Evolutionary conservation across 2,797 vertebrate species (phyloP), one percentile per base, ranked within the genome.

Genomic region (Sebastes taczanowskii): DNA sequence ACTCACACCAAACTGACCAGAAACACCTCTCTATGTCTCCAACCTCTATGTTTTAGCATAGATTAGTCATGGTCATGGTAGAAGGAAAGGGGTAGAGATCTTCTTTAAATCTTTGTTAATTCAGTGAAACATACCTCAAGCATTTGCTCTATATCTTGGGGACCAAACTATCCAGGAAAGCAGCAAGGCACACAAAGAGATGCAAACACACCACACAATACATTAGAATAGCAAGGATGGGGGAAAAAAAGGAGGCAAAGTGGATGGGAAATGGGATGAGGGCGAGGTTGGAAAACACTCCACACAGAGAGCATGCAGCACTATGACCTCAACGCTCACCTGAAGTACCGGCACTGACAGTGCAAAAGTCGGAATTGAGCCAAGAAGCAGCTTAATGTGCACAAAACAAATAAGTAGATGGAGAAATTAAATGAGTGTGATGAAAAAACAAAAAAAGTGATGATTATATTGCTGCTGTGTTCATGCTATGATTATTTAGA

Each of bases 361-460:
- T 83, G 96, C 95, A 96, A 97, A 97, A 93, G 94, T 95, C 93
- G 96, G 94, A 92, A 97, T 95, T 95, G 92, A 94, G 94, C 95
- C 95, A 90, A 96, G 90, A 94, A 89, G 90, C 87, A 92, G 94
- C 95, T 96, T 95, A 77, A 93, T 84, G 85, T 88, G 86, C 78
- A 89, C 76, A 81, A 82, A 86, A 92, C 87, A 74, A 88, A 92
- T 56, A 89, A 83, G 86, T 77, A 88, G 49, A 93, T 91, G 88
- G 88, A 89, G 74, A 92, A 89, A 86, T 83, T 62, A 80, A 91
- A 94, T 78, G 83, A 89, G 79, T 67, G 42, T 72, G 82, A 80
- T 55, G 73, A 22, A 65, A 87, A 66, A 87, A 71, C 63, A 80
- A 82, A 76, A 25, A 42, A 7, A 4, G 5, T 49, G 77, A 49